Evolutionary conservation across 2,797 vertebrate species (phyloP), one percentile per base, ranked within the genome.

Genomic region (Sciurus carolinensis): DNA sequence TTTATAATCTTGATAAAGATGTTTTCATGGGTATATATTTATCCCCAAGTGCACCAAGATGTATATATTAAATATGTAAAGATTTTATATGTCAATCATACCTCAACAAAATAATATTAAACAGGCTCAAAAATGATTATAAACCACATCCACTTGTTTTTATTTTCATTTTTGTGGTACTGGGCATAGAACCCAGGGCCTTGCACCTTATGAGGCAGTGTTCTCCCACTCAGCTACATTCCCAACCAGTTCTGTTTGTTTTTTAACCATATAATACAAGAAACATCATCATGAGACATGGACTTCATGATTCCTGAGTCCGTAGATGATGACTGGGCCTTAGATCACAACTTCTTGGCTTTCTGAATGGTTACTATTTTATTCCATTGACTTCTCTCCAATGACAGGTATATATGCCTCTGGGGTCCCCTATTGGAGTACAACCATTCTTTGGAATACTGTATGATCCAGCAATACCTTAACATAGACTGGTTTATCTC

Each of bases 61-160:
- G n/a, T 39, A 39, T 59, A 59, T 80, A 79, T 57, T 54, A 36
- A 26, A 39, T 26, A 80, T 39, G 7, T 39, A 4, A 5, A 39
- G 22, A n/a, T 80, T 52, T 52, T 80, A 26, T 80, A 80, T 80
- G 54, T 36, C 54, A 62, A 62, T 62, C 24, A 62, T 62, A 80
- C 54, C n/a, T 59, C 54, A 80, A 15, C 24, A 28, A 59, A 80
- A 52, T 80, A 1, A 96, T 92, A 93, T 47, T 64, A 28, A 93
- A 93, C 91, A 95, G 52, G 69, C 83, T 96, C 10, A 81, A 83
- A 94, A 90, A 57, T 88, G 30, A 84, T 90, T 42, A 86, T 79
- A 97, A 97, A 97, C 97, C 96, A 97, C 95, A 98, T 97, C 95
- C 76, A 96, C 96, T 33, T 97, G 97, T 97, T 97, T 39, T 98